A percentile compares a stretch with the other conserved stretches of the same genome.
These are phyloP conservation scores for Acanthosoma haemorrhoidale DNA, from an alignment of 2,888 invertebrate species.

Conservation along the genomic window DNA sequence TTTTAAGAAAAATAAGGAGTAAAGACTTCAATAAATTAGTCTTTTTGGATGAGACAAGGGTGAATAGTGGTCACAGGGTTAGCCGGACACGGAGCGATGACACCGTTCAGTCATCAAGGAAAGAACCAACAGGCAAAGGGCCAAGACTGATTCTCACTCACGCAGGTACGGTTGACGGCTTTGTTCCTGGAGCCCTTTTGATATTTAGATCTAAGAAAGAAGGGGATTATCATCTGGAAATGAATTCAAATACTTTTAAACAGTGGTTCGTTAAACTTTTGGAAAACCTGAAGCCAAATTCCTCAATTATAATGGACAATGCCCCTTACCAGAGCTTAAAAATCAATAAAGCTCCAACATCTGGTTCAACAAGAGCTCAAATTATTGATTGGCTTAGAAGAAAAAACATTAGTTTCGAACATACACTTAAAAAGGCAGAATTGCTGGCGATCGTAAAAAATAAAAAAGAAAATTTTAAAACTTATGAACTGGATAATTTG, in stretches of 20 bases:
- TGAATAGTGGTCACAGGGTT: conserved; percentile 14
- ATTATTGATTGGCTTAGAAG: neutral
- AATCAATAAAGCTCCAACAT: neutral
- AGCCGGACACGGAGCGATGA: neutral
- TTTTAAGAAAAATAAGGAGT: conserved; percentile 5
- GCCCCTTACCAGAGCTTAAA: conserved; percentile 17
- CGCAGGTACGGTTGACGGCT: conserved; percentile 27
- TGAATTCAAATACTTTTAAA: conserved; percentile 21
- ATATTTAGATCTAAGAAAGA: conserved; percentile 22
- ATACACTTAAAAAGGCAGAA: neutral
- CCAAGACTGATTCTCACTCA: conserved; percentile 20
- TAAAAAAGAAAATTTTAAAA: neutral
- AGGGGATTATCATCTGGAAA: conserved; percentile 29
- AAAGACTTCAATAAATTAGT: conserved; percentile 15
- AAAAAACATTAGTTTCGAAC: neutral
- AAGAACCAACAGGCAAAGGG: conserved; percentile 6
- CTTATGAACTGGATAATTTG: conserved; percentile 36
- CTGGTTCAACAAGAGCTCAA: neutral
- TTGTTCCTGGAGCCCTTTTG: conserved; percentile 1
- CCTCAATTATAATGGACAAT: conserved; percentile 33
- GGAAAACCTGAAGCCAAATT: neutral
- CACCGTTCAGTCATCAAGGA: conserved; percentile 4
- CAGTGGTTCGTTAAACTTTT: conserved; percentile 26
- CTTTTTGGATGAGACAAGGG: conserved; percentile 21
- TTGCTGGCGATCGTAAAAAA: neutral